Base-by-base conservation (phyloP, 1,140 invertebrate genomes). In the Trachelipus rathkii region DNA sequence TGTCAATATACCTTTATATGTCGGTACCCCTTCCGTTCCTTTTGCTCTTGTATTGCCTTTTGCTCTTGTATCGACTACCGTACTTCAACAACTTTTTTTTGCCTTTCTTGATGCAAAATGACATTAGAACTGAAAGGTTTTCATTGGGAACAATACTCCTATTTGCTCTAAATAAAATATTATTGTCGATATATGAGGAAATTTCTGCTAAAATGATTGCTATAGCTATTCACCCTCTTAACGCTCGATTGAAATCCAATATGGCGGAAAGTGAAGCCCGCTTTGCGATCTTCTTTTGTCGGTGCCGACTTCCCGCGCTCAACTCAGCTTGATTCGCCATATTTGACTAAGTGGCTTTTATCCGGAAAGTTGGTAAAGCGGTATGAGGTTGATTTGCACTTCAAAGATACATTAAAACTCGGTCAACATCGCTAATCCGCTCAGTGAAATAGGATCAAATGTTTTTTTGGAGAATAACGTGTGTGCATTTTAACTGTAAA, bases 81-180 rank as follows among this genome's bases (percentile, higher is more conserved):
- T 60, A 60, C 19, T 13, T 60, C 11, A 15, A 13, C 50, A 60
- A 15, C 11, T 60, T 19, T 60, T 13, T 60, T 60, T 60, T 15
- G 19, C 50, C 19, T 8, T 60, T 60, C 19, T 60, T 60, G 50
- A 19, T 60, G 50, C 50, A 60, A 60, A 60, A 60, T 60, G 50
- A 60, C 50, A 60, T 60, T 13, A 60, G 19, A 60, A 13, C 19
- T 19, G 50, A 60, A 60, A 60, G 50, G 50, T 60, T 60, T 60
- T 60, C 11, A 60, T 60, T 19, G 50, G 1, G 50, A 19, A 60
- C 50, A 60, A 60, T 60, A 19, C 11, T 60, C 50, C 11, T 60
- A 60, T 60, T 60, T 60, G 50, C 50, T 60, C 50, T 60, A 60
- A 60, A 60, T 60, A 60, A 60, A 60, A 60, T 60, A 60, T 60